Conservation (phyloP, 2,888 invertebrate species). For the Archips crataeganus region DNA sequence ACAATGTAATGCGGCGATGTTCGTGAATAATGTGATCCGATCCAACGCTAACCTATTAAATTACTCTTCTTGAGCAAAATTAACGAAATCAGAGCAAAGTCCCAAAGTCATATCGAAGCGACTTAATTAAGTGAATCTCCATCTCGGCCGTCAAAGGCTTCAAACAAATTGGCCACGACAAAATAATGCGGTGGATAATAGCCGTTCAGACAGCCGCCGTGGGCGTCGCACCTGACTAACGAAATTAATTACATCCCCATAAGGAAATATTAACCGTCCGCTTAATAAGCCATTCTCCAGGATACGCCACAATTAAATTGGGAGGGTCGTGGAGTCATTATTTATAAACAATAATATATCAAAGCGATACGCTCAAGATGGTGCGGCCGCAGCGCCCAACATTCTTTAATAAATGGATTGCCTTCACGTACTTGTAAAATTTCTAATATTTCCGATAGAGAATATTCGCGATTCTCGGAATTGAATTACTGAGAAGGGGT, state of each 20-base stretch:
- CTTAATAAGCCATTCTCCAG: slow-evolving; percentile 83
- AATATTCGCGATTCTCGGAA: not conserved
- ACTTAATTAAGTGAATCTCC: slow-evolving; percentile 78
- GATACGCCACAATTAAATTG: slow-evolving; percentile 84
- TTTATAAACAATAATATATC: slow-evolving; percentile 86
- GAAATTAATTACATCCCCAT: slow-evolving; percentile 84
- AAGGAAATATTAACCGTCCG: slow-evolving; percentile 84
- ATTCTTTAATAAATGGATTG: slow-evolving; percentile 50
- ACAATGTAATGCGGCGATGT: slow-evolving; percentile 23
- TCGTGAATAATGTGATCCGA: slow-evolving; percentile 42
- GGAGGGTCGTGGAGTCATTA: slow-evolving; percentile 81
- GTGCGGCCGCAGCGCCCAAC: slow-evolving; percentile 69
- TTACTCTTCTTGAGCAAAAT: slow-evolving; percentile 44
- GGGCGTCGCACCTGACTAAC: slow-evolving; percentile 82
- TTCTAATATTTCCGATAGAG: slow-evolving; percentile 15
- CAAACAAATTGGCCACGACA: slow-evolving; percentile 81
- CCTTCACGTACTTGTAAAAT: slow-evolving; percentile 43
- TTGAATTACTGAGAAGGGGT: not conserved
- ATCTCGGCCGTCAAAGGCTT: slow-evolving; percentile 77
- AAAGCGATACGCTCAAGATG: slow-evolving; percentile 84
- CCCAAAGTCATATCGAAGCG: slow-evolving; percentile 55
- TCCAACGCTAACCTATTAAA: slow-evolving; percentile 45
- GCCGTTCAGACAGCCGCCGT: slow-evolving; percentile 69
- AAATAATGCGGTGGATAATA: slow-evolving; percentile 82
- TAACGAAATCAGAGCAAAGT: slow-evolving; percentile 55